phyloP scores from a whole-genome alignment of 2,113 vertebrate genomes.

The Tragelaphus imberbis region DNA sequence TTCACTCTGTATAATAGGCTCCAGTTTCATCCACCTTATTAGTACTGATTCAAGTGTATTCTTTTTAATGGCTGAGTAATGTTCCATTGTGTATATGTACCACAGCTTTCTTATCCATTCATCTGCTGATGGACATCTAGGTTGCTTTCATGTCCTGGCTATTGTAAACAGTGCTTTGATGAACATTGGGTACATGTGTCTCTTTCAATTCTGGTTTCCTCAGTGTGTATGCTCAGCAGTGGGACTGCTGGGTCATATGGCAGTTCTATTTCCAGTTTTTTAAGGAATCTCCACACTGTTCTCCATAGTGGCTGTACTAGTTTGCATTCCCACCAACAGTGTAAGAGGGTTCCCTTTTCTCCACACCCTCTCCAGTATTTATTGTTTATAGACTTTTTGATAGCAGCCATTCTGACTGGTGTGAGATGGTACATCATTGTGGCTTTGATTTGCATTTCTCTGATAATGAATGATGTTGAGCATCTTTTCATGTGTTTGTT shows the following conservation, averaged over 20 bases:
- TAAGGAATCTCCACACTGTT: background rate
- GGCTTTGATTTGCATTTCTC: background rate
- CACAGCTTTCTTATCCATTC: background rate
- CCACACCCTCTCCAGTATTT: background rate
- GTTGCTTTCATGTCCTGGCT: background rate
- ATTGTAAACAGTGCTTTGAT: fast-evolving
- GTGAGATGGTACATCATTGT: background rate
- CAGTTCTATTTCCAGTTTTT: background rate
- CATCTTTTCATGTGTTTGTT: background rate
- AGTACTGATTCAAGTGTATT: background rate
- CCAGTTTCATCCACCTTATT: background rate
- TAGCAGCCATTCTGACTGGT: background rate
- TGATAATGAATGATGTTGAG: background rate
- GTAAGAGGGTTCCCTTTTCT: background rate
- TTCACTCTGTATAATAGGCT: background rate
- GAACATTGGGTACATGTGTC: fast-evolving
- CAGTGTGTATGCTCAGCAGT: background rate
- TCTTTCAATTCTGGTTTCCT: background rate
- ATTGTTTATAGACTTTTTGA: background rate
- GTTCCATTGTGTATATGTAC: background rate
- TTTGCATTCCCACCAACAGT: background rate
- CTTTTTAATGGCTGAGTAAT: background rate
- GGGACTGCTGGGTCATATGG: background rate
- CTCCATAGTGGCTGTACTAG: background rate
- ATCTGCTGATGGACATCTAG: background rate